Base-by-base conservation (phyloP, 2,888 invertebrate genomes). In the Podotricha telesiphe region DNA sequence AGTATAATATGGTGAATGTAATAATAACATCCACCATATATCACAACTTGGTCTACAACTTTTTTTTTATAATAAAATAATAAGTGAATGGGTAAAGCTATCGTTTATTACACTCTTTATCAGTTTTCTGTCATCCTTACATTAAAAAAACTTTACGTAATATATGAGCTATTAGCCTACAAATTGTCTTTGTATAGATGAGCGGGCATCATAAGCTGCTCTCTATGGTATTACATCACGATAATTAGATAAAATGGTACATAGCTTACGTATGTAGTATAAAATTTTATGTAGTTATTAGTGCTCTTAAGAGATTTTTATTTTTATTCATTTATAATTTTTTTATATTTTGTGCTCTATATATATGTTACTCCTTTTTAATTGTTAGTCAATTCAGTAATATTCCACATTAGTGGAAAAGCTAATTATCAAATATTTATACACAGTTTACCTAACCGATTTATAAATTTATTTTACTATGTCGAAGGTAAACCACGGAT, bases 151-250 rank as follows among this genome's bases (percentile, higher is more conserved):
- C 13, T 61, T 67, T 70, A 65, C 61, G 48, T 68, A 70, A 70
- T 51, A 45, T 22, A 65, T 37, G 45, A 63, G 19, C 42, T 50
- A 67, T 59, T 64, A 66, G n/a, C 61, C 62, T 58, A 66, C 58
- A 66, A 67, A 69, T 50, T 53, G 51, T 63, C 42, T 69, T 69
- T 69, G 64, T 69, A 56, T 53, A 19, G 65, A 66, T 19, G 56
- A 19, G 42, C 45, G 51, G 45, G 61, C 55, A 65, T 5, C 28
- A 42, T 34, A 59, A 56, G 50, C 62, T 66, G 58, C 58, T 47
- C 28, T 50, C 45, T 50, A 40, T 67, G 50, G 56, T 69, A 65
- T 71, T 67, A 59, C 53, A 47, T 68, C 65, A 71, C 56, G 15
- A 17, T 71, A 71, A 66, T 71, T 64, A 66, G 34, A 47, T 40